Evolutionary conservation across 2,797 vertebrate genomes (phyloP).

Genomic region (Melanotaenia trifasciata): DNA sequence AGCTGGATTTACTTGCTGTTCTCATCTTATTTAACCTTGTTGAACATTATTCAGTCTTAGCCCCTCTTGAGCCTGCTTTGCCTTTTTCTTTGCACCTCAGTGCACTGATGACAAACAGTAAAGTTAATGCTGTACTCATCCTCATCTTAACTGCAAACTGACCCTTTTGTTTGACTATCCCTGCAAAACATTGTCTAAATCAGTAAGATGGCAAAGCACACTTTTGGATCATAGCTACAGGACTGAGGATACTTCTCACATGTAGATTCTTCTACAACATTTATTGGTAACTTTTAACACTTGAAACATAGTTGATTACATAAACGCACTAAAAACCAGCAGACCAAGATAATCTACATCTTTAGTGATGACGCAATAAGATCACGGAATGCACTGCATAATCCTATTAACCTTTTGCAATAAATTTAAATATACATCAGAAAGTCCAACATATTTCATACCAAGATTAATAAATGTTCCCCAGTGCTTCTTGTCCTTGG

Average conservation of each 20-base stretch:
- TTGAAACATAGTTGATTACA: background rate
- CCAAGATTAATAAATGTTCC: conserved; percentile 35
- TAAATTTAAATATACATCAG: conserved; percentile 16
- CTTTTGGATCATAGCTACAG: conserved; percentile 10
- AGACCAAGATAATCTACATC: conserved; percentile 11
- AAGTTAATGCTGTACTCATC: conserved; percentile 16
- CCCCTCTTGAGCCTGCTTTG: conserved; percentile 10
- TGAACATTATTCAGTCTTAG: conserved; percentile 10
- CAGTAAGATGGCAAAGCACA: background rate
- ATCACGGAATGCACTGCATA: conserved; percentile 12
- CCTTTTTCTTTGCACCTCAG: conserved; percentile 4
- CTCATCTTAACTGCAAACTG: conserved; percentile 16
- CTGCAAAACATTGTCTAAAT: background rate
- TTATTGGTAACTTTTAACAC: conserved; percentile 4
- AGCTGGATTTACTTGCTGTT: background rate
- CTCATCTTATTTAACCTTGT: background rate
- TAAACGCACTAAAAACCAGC: conserved; percentile 14
- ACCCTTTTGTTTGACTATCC: conserved; percentile 10
- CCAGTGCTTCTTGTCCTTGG: conserved; percentile 54
- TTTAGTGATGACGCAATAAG: background rate
- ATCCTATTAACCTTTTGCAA: conserved; percentile 1
- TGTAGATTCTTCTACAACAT: background rate
- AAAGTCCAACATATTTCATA: conserved; percentile 12
- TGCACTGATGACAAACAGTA: conserved; percentile 2
- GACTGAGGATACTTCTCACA: background rate